Evolutionary conservation across 2,797 vertebrate species (phyloP).

Genomic region (Melanotaenia nigrans): DNA sequence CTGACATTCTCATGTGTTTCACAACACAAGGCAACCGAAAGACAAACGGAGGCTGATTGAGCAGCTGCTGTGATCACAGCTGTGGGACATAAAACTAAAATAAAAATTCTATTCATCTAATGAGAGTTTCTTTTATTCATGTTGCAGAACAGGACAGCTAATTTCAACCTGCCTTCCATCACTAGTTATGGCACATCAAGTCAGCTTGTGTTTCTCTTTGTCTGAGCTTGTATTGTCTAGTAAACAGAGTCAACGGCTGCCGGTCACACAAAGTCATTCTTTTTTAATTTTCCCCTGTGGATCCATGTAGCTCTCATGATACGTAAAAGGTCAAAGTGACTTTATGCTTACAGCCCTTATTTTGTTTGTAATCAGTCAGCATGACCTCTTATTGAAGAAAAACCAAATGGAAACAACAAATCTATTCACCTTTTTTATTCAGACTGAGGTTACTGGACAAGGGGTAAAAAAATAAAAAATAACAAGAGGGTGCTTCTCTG

Average conservation of each 20-base stretch:
- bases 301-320: constrained; percentile 4
- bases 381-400: constrained; percentile 4
- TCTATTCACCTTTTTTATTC: constrained; percentile 12
- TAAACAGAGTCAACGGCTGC: not conserved
- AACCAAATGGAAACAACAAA: constrained; percentile 26
- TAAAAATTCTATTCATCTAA: not conserved
- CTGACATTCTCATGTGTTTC: constrained; percentile 4
- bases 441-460: constrained; percentile 5
- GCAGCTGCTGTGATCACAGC: not conserved
- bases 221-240: not conserved
- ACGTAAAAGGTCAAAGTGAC: constrained; percentile 23
- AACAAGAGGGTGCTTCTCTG: constrained; percentile 7
- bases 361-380: constrained; percentile 42
- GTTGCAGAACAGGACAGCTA: not conserved
- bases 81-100: not conserved
- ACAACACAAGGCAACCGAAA: not conserved
- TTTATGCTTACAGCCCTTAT: constrained; percentile 8
- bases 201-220: not conserved
- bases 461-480: constrained; percentile 26
- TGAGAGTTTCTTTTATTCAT: not conserved
- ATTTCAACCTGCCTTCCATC: constrained; percentile 10
- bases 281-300: constrained; percentile 8
- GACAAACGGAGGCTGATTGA: not conserved
- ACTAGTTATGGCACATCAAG: constrained; percentile 10
- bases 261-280: not conserved